phyloP scores from a whole-genome alignment of 2,113 vertebrate genomes.

The Pelecanus crispus region DNA sequence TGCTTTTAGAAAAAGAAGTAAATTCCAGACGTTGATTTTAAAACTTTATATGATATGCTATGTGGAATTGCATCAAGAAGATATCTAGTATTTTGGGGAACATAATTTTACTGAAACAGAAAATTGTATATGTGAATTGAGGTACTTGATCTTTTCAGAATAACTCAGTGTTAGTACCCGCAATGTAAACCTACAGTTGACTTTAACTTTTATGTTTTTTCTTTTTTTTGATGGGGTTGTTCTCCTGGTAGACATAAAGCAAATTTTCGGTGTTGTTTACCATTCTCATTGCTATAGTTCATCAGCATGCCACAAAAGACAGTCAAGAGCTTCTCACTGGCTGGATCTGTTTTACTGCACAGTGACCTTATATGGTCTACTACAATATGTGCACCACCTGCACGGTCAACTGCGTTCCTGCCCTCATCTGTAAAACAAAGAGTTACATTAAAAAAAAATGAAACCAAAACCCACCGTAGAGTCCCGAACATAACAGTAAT shows the following conservation, averaged over 20 bases:
- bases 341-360: constrained; percentile 94
- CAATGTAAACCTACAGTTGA: constrained; percentile 4
- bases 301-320: constrained; percentile 99
- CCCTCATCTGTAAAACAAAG: constrained; percentile 99
- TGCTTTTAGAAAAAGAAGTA: not conserved
- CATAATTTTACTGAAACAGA: constrained; percentile 13
- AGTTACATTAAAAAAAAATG: constrained; percentile 86
- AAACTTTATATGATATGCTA: not conserved
- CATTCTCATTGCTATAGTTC: constrained; percentile 99
- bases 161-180: not conserved
- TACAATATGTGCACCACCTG: constrained; percentile 99
- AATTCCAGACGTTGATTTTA: not conserved
- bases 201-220: not conserved
- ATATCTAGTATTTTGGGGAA: not conserved
- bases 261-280: constrained; percentile 84
- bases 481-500: constrained; percentile 65
- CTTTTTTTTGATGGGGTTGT: not conserved
- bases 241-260: constrained; percentile 74
- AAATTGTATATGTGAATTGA: not conserved
- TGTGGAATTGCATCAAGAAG: not conserved
- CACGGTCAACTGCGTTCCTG: constrained; percentile 98
- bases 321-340: constrained; percentile 99
- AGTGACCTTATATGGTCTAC: constrained; percentile 94
- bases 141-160: not conserved
- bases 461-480: constrained; percentile 61